Base-by-base conservation (phyloP, 2,797 vertebrate genomes). In the Lutjanus argentimaculatus region DNA sequence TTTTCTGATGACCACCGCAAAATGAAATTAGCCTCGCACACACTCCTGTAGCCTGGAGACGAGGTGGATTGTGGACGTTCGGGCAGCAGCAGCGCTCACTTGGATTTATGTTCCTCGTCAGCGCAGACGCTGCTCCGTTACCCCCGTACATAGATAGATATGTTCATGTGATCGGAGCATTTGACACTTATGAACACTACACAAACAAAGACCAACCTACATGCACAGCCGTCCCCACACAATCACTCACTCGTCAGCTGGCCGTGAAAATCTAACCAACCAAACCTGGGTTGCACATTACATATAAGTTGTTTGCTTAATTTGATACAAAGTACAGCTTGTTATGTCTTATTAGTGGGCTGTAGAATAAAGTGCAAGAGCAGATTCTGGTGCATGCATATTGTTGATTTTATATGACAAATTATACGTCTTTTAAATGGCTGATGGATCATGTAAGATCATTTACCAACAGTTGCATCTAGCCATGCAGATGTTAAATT, bases 1-100 rank as follows among this genome's bases (percentile, higher is more conserved):
- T 72, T 91, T 93, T 94, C 80, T 92, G 92, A 92, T 91, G 90
- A 93, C 83, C 9, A 6, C 4, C n/a, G 19, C 83, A 83, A 89
- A 83, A 91, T 85, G 21, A 89, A 91, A 92, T 90, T 87, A 87
- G 86, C 85, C 75, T 65, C 2, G 1, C 25, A 4, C 7, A 10
- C 12, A 17, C 78, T 66, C 52, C 7, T 13, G 46, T 61, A 61
- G 75, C 84, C 40, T n/a, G 52, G 30, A 73, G 67, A 84, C 61
- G 15, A 69, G 67, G n/a, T 6, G 19, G 69, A 62, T 75, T 69
- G 42, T 56, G 80, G 46, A 48, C 14, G 59, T 51, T 61, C 40
- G 25, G 61, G 46, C 53, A 6, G 46, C 2, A 7, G 58, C 17
- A 16, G 63, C 7, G 45, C 45, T 42, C 1, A 7, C 11, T 36